Conservation (phyloP, 2,888 invertebrate genomes). For the Pandemis cinnamomeana region DNA sequence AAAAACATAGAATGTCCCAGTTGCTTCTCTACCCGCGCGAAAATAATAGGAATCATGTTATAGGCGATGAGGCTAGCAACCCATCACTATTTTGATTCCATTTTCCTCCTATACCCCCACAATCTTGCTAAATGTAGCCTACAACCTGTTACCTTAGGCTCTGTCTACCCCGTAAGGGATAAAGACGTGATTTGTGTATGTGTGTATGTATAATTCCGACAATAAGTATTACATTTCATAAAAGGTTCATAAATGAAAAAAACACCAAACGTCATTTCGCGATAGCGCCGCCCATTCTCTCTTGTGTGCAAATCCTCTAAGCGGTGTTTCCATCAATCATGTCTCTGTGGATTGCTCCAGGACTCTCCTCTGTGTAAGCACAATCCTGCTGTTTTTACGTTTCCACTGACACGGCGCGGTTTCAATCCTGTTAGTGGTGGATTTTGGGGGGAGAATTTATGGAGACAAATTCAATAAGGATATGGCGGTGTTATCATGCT, state of each 20-base stretch:
- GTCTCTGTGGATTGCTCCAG: constrained; percentile 46
- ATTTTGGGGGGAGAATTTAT: constrained; percentile 28
- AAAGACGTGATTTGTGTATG: too few relatives aligned
- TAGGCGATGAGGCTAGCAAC: too few relatives aligned
- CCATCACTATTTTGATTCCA: too few relatives aligned
- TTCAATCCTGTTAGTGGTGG: constrained; percentile 32
- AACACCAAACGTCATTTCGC: constrained; percentile 20
- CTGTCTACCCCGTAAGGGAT: too few relatives aligned
- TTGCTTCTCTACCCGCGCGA: too few relatives aligned
- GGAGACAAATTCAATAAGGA: constrained; percentile 30
- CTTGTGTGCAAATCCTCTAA: constrained; percentile 48
- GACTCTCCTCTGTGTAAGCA: constrained; percentile 53
- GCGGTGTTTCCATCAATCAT: constrained; percentile 58
- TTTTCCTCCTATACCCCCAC: too few relatives aligned
- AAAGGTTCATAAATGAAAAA: constrained; percentile 14
- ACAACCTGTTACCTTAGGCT: too few relatives aligned
- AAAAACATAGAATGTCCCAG: too few relatives aligned
- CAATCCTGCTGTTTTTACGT: constrained; percentile 52
- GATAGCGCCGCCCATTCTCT: constrained; percentile 18
- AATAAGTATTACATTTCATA: constrained; percentile 3
- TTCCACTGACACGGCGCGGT: constrained; percentile 31
- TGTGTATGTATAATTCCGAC: too few relatives aligned
- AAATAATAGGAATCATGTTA: too few relatives aligned
- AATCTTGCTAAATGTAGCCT: too few relatives aligned
- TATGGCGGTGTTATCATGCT: constrained; percentile 11